These are phyloP conservation scores for Ophonus ardosiacus DNA, from an alignment of 2,888 invertebrate species.

Conservation along the genomic window DNA sequence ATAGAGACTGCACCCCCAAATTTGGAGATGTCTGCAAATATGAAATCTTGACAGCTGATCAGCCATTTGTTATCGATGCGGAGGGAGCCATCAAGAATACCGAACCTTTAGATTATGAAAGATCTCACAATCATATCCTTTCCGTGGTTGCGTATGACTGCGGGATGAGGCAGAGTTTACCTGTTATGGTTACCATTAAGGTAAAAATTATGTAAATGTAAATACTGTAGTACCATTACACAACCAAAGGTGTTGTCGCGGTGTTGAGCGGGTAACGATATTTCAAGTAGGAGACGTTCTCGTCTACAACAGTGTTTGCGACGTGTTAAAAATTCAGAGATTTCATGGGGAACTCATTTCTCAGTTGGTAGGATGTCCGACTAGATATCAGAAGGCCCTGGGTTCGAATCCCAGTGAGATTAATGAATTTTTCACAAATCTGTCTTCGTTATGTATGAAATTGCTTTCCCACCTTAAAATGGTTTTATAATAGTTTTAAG, in stretches of 20 bases:
- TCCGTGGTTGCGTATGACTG: slow-evolving; percentile 98
- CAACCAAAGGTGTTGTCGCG: no score
- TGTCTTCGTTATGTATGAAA: no score
- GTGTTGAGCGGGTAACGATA: no score
- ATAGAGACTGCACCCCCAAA: slow-evolving; percentile 96
- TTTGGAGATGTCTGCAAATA: slow-evolving; percentile 98
- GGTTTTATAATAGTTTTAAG: slow-evolving; percentile 8
- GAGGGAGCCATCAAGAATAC: slow-evolving; percentile 97
- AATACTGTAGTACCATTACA: no score
- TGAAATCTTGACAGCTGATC: slow-evolving; percentile 94
- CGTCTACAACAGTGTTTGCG: no score
- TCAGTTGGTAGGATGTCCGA: no score
- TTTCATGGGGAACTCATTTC: no score
- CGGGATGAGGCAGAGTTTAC: slow-evolving; percentile 95
- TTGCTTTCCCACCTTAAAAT: slow-evolving; percentile 47
- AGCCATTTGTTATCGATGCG: slow-evolving; percentile 93
- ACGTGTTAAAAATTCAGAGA: no score
- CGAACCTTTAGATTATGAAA: slow-evolving; percentile 93
- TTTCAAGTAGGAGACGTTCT: no score
- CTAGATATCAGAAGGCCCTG: no score
- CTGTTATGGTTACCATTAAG: slow-evolving; percentile 97
- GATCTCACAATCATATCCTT: slow-evolving; percentile 96
- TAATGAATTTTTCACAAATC: no score
- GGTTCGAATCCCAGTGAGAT: no score
- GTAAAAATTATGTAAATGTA: slow-evolving; percentile 79